These are phyloP conservation scores for Cosmia pyralina DNA, from an alignment of 2,888 invertebrate species.

Conservation along the genomic window DNA sequence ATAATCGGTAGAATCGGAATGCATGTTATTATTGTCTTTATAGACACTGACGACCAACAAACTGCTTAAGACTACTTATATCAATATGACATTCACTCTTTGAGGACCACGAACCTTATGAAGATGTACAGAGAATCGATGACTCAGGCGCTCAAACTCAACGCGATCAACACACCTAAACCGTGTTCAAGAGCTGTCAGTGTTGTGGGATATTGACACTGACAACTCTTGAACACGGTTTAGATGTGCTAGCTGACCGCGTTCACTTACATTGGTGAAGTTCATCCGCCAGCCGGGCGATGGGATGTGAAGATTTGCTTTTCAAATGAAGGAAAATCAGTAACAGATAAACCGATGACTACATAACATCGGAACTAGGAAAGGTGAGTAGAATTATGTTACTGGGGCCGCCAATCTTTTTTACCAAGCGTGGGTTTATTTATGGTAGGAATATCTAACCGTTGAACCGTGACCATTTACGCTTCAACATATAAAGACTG, in stretches of 20 bases:
- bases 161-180: neutral
- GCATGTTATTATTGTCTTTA: neutral
- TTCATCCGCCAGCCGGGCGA: neutral
- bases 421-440: neutral
- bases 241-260: neutral
- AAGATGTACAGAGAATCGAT: neutral
- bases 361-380: neutral
- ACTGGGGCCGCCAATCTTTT: neutral
- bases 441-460: neutral
- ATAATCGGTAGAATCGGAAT: constrained; percentile 2
- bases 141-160: neutral
- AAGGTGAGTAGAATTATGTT: neutral
- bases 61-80: neutral
- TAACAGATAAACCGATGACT: neutral
- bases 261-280: neutral
- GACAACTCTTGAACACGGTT: neutral
- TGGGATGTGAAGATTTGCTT: neutral
- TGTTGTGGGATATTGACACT: neutral
- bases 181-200: neutral
- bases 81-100: neutral
- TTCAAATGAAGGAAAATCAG: neutral
- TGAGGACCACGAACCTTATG: neutral
- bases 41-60: neutral
- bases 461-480: neutral
- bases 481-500: too few species aligned